phyloP scores from a whole-genome alignment of 2,888 invertebrate species.

The Hydrotaea diabolus region DNA sequence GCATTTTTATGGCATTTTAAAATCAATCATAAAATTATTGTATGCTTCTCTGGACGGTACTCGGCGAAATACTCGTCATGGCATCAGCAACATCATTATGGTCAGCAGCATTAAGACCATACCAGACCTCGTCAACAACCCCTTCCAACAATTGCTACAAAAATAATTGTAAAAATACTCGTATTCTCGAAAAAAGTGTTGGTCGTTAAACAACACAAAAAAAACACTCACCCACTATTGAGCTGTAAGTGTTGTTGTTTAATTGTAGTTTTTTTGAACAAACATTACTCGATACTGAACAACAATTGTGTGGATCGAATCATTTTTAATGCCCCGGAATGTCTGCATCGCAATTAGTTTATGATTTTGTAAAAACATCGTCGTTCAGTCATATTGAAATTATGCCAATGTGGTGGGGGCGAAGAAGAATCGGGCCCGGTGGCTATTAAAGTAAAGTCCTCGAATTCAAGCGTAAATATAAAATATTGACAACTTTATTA shows the following conservation, averaged over 20 bases:
- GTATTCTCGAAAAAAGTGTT: constrained; percentile 12
- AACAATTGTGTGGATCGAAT: constrained; percentile 12
- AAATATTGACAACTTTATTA: neutral
- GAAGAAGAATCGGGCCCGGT: neutral
- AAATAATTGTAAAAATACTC: constrained; percentile 14
- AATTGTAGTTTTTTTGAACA: constrained; percentile 11
- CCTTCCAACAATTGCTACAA: neutral
- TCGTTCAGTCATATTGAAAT: neutral
- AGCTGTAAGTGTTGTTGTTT: neutral
- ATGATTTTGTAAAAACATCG: neutral
- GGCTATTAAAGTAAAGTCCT: neutral
- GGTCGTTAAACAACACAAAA: constrained; percentile 17
- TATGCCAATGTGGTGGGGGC: neutral
- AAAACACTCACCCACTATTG: neutral
- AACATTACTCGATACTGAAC: neutral
- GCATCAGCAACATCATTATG: neutral
- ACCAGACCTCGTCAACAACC: neutral
- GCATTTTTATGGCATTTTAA: constrained; percentile 55
- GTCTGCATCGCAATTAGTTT: constrained; percentile 18
- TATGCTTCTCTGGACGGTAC: too few species aligned
- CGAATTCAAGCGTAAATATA: neutral
- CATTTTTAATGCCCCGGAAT: constrained; percentile 12
- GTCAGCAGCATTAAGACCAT: neutral
- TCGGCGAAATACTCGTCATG: too few species aligned
- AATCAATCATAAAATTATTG: constrained; percentile 69